These are phyloP conservation scores for Oncopodura yosiiana DNA, from an alignment of 1,140 invertebrate species.

Conservation along the genomic window DNA sequence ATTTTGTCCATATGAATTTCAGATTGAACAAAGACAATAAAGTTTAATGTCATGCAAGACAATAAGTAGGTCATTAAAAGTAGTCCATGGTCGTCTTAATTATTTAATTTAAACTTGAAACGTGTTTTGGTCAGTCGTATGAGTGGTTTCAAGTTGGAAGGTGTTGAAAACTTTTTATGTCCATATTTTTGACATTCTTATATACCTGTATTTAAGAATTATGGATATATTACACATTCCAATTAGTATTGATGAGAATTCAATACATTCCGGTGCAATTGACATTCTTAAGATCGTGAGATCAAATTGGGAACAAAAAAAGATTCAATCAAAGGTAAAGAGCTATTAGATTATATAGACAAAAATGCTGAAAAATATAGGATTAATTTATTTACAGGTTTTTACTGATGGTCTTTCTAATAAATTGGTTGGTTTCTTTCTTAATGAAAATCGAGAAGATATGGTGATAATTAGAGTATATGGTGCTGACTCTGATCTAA, in stretches of 20 bases:
- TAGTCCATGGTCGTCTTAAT: no score
- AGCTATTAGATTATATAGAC: neutral
- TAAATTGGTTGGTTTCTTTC: conserved; percentile 70
- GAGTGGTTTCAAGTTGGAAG: no score
- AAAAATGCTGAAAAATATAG: neutral
- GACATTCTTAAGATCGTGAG: conserved; percentile 5
- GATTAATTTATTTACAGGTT: conserved; percentile 47
- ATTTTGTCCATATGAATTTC: no score
- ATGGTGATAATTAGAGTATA: conserved; percentile 83
- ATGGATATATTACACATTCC: neutral
- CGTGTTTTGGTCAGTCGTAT: no score
- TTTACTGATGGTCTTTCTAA: conserved; percentile 94
- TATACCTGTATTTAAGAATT: no score
- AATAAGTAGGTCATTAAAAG: no score
- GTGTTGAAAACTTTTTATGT: no score
- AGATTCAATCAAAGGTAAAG: conserved; percentile 8
- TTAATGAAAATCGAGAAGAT: conserved; percentile 48
- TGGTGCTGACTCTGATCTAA: conserved; percentile 81
- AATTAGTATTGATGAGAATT: conserved; percentile 1
- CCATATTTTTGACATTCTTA: no score
- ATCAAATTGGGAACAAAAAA: conserved; percentile 1
- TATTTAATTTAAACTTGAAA: no score
- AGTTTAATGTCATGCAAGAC: no score
- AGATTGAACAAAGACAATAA: no score
- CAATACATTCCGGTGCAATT: conserved; percentile 5